Evolutionary conservation across 2,888 invertebrate species (phyloP), one percentile per base, ranked within the genome.

Genomic region (Mayetiola destructor): DNA sequence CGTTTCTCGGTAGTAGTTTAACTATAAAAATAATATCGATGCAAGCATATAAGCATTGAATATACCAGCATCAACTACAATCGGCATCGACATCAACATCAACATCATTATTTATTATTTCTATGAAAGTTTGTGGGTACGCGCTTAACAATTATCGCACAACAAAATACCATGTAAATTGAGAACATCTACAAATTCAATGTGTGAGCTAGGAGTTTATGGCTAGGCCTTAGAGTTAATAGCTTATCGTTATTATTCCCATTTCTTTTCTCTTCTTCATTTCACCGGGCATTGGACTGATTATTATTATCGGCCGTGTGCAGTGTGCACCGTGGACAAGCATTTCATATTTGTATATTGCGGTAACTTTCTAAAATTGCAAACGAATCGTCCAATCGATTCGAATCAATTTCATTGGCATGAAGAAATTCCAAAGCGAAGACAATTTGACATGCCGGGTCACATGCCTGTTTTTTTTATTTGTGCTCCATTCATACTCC

Each of bases 141-240:
- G 37, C 37, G 48, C 48, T 27, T n/a, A 27, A 48, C 48, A 48
- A 48, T 48, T 5, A 48, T 48, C 9, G 20, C 3, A 48, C 23
- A n/a, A 4, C n/a, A 48, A 27, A 48, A 27, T 16, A 27, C 48
- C 23, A 48, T 27, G 48, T n/a, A 27, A 48, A 48, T 48, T 48
- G 48, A 48, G 27, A 48, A 27, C 23, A 27, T 48, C 48, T 48
- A 48, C 48, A 48, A 27, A 48, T 48, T 40, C 40, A 40, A 21
- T 40, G 40, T 21, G 6, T 10, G 14, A 27, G n/a, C n/a, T n/a
- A n/a, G n/a, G n/a, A n/a, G n/a, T n/a, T n/a, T n/a, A n/a, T n/a
- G n/a, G n/a, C n/a, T n/a, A n/a, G n/a, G n/a, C n/a, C n/a, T 27
- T 48, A 16, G 48, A 23, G 27, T 48, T 6, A 16, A 39, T 36